A percentile compares a stretch with the other conserved stretches of the same genome.
Conservation (phyloP, 2,797 vertebrate species). For the Geotrypetes seraphini region DNA sequence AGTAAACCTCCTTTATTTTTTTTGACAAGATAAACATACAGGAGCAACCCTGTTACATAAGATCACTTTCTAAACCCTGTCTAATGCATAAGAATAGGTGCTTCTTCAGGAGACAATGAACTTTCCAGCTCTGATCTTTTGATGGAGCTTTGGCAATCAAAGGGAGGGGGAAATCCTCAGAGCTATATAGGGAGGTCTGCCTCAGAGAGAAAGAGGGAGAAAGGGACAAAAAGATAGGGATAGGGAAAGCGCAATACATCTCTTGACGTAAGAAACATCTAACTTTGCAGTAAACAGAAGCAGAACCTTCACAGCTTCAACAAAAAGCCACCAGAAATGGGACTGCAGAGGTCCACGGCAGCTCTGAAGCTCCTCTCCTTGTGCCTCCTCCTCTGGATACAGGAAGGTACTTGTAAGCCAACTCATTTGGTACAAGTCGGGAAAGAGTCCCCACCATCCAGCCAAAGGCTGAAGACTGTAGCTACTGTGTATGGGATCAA, state of each 20-base stretch:
- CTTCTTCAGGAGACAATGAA: conserved; percentile 57
- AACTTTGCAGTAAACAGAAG: neutral
- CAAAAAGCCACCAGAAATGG: neutral
- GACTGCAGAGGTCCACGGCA: neutral
- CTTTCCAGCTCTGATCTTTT: conserved; percentile 42
- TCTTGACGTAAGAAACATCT: too few species aligned
- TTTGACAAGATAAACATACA: too few species aligned
- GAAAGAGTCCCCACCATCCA: neutral
- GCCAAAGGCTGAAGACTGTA: neutral
- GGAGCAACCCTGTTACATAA: too few species aligned
- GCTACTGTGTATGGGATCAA: neutral
- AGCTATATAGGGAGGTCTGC: neutral
- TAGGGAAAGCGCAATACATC: too few species aligned
- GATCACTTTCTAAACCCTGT: conserved; percentile 14
- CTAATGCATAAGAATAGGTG: conserved; percentile 41
- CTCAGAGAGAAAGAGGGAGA: neutral
- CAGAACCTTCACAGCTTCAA: neutral
- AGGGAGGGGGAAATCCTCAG: conserved; percentile 56
- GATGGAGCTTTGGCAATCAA: conserved; percentile 35
- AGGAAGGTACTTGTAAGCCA: neutral
- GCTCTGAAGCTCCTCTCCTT: neutral
- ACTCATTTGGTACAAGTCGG: neutral
- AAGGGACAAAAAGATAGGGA: neutral
- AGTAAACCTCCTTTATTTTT: too few species aligned
- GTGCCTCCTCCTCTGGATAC: neutral